Evolutionary conservation across 2,797 vertebrate species (phyloP).

Genomic region (Sebastes steindachneri): DNA sequence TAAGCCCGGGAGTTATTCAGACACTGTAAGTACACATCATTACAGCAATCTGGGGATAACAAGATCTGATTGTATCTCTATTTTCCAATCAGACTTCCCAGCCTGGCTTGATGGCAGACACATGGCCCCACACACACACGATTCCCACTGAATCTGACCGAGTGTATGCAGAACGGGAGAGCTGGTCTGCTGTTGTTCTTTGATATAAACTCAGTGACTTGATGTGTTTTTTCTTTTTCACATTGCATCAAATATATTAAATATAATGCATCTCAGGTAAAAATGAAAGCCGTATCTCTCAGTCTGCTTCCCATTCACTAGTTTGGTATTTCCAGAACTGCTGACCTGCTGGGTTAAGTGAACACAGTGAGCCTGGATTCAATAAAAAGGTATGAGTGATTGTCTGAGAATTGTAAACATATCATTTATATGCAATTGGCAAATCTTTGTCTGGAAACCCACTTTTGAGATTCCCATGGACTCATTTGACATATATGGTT

Average conservation of each 20-base stretch:
- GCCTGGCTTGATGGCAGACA: constrained; percentile 41
- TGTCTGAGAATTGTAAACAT: constrained; percentile 50
- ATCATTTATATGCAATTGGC: constrained; percentile 4
- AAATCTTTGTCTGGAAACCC: neutral
- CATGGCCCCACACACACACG: constrained; percentile 11
- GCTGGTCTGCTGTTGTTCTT: neutral
- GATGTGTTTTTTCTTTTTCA: constrained; percentile 32
- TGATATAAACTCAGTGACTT: constrained; percentile 50
- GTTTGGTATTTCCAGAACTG: constrained; percentile 59
- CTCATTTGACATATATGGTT: neutral
- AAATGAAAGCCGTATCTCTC: constrained; percentile 30
- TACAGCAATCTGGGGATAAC: constrained; percentile 31
- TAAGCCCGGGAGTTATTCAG: constrained; percentile 11
- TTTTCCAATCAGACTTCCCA: constrained; percentile 41
- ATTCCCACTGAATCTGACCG: constrained; percentile 8
- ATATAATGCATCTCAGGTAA: neutral
- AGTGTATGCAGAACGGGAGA: neutral
- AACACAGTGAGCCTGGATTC: constrained; percentile 37
- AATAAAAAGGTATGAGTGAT: constrained; percentile 50
- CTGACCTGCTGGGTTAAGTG: constrained; percentile 24
- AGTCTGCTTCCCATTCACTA: constrained; percentile 70
- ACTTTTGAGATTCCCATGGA: neutral
- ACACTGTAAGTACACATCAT: constrained; percentile 18
- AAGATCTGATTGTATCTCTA: constrained; percentile 21
- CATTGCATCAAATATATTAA: constrained; percentile 20